These are phyloP conservation scores for Formica aserva DNA, from an alignment of 2,888 invertebrate genomes.

Conservation along the genomic window DNA sequence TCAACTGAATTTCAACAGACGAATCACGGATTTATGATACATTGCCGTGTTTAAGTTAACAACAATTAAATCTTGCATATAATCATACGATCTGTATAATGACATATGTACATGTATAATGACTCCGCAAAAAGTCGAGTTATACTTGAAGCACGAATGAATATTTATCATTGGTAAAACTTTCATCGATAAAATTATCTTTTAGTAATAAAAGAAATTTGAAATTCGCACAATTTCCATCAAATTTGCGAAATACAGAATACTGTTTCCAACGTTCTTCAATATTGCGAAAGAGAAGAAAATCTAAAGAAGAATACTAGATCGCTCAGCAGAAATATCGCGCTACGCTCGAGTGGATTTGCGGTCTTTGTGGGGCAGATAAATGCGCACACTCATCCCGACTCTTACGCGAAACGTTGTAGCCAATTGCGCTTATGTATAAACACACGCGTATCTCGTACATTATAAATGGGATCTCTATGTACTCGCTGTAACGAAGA, in stretches of 20 bases:
- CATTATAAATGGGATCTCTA: conserved; percentile 83
- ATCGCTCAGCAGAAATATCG: conserved; percentile 58
- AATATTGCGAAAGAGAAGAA: conserved; percentile 63
- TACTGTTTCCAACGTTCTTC: conserved; percentile 1
- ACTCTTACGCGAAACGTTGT: conserved; percentile 44
- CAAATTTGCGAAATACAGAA: conserved; percentile 29
- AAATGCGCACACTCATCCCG: conserved; percentile 40
- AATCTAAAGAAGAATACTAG: conserved; percentile 70
- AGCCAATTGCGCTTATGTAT: conserved; percentile 56
- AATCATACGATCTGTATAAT: background rate
- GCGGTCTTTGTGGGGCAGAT: conserved; percentile 26
- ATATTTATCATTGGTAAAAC: background rate
- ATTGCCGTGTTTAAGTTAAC: conserved; percentile 16
- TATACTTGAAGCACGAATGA: background rate
- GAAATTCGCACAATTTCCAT: conserved; percentile 44
- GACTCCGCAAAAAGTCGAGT: background rate
- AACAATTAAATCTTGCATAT: background rate
- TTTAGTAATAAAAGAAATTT: conserved; percentile 61
- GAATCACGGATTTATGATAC: conserved; percentile 12
- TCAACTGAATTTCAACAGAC: conserved; percentile 15
- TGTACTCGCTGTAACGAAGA: conserved; percentile 69
- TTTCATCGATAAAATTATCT: conserved; percentile 16
- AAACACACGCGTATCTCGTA: conserved; percentile 72
- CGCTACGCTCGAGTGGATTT: conserved; percentile 21
- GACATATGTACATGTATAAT: background rate